phyloP scores from a whole-genome alignment of 2,888 invertebrate genomes.

The Chromoteleia sp. region DNA sequence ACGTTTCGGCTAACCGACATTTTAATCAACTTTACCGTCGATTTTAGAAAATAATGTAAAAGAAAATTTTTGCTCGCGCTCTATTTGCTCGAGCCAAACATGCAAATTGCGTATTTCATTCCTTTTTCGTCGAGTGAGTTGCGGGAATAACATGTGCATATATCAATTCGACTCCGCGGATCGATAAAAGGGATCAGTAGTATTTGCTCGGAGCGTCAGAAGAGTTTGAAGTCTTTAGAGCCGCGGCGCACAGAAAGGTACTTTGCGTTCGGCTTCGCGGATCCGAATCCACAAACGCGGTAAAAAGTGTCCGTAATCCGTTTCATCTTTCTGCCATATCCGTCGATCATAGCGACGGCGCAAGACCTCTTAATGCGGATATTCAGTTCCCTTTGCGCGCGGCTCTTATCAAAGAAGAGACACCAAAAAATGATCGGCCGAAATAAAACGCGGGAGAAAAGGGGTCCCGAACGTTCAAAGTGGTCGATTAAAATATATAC shows the following conservation, averaged over 20 bases:
- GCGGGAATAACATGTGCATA: conserved; percentile 67
- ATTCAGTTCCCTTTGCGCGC: conserved; percentile 56
- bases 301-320: conserved; percentile 69
- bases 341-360: conserved; percentile 61
- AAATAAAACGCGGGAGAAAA: conserved; percentile 67
- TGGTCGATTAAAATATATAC: conserved; percentile 48
- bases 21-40: conserved; percentile 42
- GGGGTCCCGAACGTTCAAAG: conserved; percentile 31
- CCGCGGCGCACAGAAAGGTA: conserved; percentile 55
- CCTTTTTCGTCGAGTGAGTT: conserved; percentile 48
- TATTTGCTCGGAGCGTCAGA: conserved; percentile 62
- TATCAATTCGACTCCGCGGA: conserved; percentile 61
- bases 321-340: conserved; percentile 70
- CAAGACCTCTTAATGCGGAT: conserved; percentile 67
- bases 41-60: conserved; percentile 35
- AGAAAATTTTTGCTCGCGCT: conserved; percentile 44
- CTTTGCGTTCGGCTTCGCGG: conserved; percentile 58
- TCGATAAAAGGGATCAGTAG: conserved; percentile 67
- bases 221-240: conserved; percentile 60
- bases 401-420: conserved; percentile 72
- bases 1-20: conserved; percentile 8
- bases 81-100: conserved; percentile 53
- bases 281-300: conserved; percentile 64
- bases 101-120: conserved; percentile 60
- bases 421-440: conserved; percentile 72